Base-by-base conservation (phyloP, 1,140 invertebrate genomes). In the Bombus difficillimus region DNA sequence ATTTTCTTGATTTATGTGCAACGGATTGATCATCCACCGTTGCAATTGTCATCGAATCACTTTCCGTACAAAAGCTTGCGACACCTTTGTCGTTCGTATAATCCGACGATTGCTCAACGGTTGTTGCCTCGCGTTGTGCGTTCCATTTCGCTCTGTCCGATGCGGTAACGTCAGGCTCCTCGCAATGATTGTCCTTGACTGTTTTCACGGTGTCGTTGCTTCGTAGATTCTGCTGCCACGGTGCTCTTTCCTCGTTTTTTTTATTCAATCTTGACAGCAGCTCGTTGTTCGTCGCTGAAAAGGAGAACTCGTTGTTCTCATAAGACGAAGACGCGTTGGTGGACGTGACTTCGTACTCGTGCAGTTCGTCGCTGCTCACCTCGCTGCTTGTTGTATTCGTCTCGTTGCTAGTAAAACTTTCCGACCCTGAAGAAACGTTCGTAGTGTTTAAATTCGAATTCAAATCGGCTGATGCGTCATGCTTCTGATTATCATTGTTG, bases 301-400 rank as follows among this genome's bases (percentile, higher is more conserved):
- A 53, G 47, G 18, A 53, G 47, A 53, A 53, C 47, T 6, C 18
- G 18, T 9, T 39, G 59, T 10, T 43, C 22, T 43, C 81, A 32
- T 64, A 43, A 9, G 43, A 25, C 37, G 80, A 78, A 0, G 53
- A 71, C 3, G 37, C 71, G 25, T 39, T 71, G 13, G 25, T 32
- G 1, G 83, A 47, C 3, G 89, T 87, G 6, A 92, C 88, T 47
- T 93, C 91, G 83, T 94, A 93, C 69, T 95, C 94, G 85, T 93
- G 94, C 13, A 94, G 86, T 69, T 95, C 93, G 80, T 94, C 93
- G 78, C 92, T 95, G 89, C 91, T 93, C 43, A 94, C 79, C 68
- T 94, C 94, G 64, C 92, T 94, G 2, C 91, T 92, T 0, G 93
- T 92, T 1, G 93, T 92, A 43, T 92, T 94, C 39, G 90, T 93